Conservation (phyloP, 2,888 invertebrate genomes). For the Thysanoteuthis rhombus region DNA sequence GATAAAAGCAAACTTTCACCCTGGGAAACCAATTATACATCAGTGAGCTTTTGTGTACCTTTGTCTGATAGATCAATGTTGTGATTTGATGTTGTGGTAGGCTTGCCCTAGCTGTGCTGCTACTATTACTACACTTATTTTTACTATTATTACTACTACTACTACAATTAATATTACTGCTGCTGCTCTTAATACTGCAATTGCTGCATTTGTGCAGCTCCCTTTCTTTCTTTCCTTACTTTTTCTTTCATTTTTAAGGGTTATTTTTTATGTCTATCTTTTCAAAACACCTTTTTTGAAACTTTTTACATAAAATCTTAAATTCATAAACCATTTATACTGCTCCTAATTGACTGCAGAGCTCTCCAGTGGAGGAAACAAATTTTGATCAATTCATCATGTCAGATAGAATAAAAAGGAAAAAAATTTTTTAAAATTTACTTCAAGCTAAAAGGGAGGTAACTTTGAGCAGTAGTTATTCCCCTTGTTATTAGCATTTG, state of each 20-base stretch:
- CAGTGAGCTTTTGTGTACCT: conserved; percentile 31
- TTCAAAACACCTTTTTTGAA: background rate
- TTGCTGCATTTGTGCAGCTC: background rate
- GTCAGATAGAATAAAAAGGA: too few species aligned
- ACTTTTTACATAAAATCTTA: too few species aligned
- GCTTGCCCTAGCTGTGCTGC: conserved; percentile 28
- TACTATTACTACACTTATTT: background rate
- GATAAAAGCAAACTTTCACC: conserved; percentile 31
- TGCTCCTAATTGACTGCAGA: too few species aligned
- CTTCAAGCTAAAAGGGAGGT: too few species aligned
- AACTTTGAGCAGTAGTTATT: too few species aligned
- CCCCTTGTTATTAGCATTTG: too few species aligned
- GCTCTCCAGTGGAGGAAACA: too few species aligned
- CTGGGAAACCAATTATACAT: conserved; percentile 31
- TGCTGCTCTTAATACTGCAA: background rate
- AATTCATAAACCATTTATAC: too few species aligned
- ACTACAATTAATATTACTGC: background rate
- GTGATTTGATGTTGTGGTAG: conserved; percentile 28
- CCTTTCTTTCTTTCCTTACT: background rate
- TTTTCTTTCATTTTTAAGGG: background rate
- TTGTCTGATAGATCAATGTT: conserved; percentile 31
- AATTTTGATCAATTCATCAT: too few species aligned
- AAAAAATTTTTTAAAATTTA: too few species aligned
- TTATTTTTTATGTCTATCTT: background rate
- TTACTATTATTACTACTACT: background rate